Evolutionary conservation across 2,888 invertebrate genomes (phyloP), one percentile per base, ranked within the genome.

Genomic region (Aphidius colemani): DNA sequence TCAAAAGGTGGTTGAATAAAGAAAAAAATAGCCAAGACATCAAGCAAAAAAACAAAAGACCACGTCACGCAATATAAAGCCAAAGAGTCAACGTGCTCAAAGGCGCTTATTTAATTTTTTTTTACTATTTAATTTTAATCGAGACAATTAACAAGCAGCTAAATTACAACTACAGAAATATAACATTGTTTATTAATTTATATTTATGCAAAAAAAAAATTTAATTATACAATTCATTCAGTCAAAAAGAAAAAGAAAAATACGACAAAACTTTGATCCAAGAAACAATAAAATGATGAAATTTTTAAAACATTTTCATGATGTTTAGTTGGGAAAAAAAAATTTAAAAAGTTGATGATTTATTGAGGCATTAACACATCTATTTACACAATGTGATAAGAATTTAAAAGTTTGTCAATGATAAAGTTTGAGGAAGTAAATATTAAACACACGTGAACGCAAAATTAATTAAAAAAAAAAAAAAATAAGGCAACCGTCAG

Each of bases 381-480:
- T 2, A 30, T 30, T 30, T 30, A 30, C 30, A 30, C 30, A 30
- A 46, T 10, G 56, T 8, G 40, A 30, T 30, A 44, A 44, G 49
- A 55, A 44, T 9, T 8, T 51, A 60, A 51, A 60, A 60, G 43
- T 44, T 44, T 44, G 46, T 45, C 44, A 44, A 39, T 46, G 57
- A 57, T 46, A 48, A 40, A 46, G 55, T 43, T 43, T 46, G 30
- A 45, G 30, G 61, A 53, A 41, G 49, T 55, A 44, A 57, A 57
- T 53, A 64, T 65, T 65, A 55, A 63, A 68, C 67, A 68, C 67
- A 67, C 69, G 69, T 69, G 66, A 67, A 61, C 67, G 65, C 64
- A 61, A 66, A 70, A 71, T 71, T 71, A 71, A 71, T 70, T 70
- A 70, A 56, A 49, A 57, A 40, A 51, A 63, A 57, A 51, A 57